Percentiles rank a stretch among this genome's conserved stretches.
These are phyloP conservation scores for Lepidonotus clava DNA, from an alignment of 2,888 invertebrate genomes.

Conservation along the genomic window DNA sequence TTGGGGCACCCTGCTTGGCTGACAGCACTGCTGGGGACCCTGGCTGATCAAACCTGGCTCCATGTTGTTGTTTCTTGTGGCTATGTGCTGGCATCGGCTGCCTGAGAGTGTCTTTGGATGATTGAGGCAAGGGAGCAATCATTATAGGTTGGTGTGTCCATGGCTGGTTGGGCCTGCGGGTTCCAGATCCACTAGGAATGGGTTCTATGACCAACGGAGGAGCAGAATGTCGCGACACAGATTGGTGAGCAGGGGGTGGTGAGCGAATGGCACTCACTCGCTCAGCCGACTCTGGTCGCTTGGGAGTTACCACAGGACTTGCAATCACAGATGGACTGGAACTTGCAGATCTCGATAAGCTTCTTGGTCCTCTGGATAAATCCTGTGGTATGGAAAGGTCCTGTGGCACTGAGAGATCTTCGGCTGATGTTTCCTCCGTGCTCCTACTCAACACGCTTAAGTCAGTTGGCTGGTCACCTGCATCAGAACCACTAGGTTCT, in stretches of 20 bases:
- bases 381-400: not conserved
- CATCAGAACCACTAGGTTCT: not conserved
- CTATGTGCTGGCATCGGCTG: conserved; percentile 19
- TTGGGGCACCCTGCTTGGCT: not conserved
- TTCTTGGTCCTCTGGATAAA: not conserved
- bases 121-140: conserved; percentile 7
- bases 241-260: conserved; percentile 33
- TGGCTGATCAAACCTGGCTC: not conserved
- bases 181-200: not conserved
- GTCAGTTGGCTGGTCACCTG: conserved; percentile 3
- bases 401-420: not conserved
- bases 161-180: not conserved
- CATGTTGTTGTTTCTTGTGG: not conserved
- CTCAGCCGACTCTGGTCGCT: not conserved
- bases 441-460: not conserved
- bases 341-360: not conserved
- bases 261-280: not conserved
- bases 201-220: conserved; percentile 33
- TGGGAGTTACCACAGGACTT: not conserved
- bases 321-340: not conserved
- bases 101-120: not conserved
- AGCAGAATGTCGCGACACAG: not conserved
- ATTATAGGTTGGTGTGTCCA: not conserved
- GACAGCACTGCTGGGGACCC: not conserved
- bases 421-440: not conserved